Evolutionary conservation across 2,888 invertebrate species (phyloP).

Genomic region (Drepanosiphum platanoidis): DNA sequence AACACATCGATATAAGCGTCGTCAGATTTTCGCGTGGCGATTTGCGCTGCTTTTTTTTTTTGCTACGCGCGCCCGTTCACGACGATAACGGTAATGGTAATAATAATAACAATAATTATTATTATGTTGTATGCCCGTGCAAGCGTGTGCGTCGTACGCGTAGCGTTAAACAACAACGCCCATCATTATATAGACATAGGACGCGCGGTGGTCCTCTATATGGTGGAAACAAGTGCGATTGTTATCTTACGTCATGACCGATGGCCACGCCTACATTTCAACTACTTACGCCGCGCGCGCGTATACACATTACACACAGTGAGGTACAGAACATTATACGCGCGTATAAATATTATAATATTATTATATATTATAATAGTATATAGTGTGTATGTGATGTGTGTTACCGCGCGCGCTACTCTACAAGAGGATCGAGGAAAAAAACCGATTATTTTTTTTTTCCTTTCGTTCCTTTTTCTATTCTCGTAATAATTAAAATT

Average conservation of each 20-base stretch:
- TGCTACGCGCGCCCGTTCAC: background rate
- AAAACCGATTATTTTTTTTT: background rate
- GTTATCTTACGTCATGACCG: constrained; percentile 54
- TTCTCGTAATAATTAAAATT: constrained; percentile 28
- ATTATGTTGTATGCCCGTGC: background rate
- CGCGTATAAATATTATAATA: background rate
- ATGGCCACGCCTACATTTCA: constrained; percentile 57
- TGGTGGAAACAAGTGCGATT: constrained; percentile 60
- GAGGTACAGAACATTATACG: background rate
- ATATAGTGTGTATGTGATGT: no score
- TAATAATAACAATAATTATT: constrained; percentile 59
- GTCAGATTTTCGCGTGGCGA: background rate
- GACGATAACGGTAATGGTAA: constrained; percentile 54
- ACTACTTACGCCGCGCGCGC: constrained; percentile 11
- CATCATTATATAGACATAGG: constrained; percentile 46
- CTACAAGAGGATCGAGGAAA: background rate
- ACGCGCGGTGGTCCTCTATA: constrained; percentile 49
- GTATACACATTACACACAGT: background rate
- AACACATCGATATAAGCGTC: background rate
- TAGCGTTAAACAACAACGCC: constrained; percentile 55
- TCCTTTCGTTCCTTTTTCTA: no score
- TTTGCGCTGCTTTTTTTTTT: no score
- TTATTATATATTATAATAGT: no score
- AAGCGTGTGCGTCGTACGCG: background rate
- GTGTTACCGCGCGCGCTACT: no score